Base-by-base conservation (phyloP, 2,797 vertebrate species). In the Myoxocephalus aenaeus region DNA sequence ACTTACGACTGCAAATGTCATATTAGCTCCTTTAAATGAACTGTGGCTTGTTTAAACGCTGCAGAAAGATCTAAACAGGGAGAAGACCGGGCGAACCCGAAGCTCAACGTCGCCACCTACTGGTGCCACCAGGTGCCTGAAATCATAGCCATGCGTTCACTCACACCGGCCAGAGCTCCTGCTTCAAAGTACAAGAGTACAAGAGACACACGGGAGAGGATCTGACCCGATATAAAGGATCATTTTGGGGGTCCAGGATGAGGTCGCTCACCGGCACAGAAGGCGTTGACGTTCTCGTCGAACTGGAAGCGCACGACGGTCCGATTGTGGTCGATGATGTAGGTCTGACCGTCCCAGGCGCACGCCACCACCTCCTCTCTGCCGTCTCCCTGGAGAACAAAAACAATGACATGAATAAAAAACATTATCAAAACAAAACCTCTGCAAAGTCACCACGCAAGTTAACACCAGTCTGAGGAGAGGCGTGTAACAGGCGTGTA, bases 281-380 rank as follows among this genome's bases (percentile, higher is more conserved):
- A 99, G 0, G 98, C 98, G 3, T 98, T 98, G 85, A 99, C 97
- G 3, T 99, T 99, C 92, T 99, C 98, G 29, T 99, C 98, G 3
- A 98, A 99, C 84, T 99, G 98, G 92, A 99, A 99, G 2, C 98
- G 96, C 69, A 98, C 97, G 0, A 99, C 98, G 0, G 95, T 96
- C 51, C 98, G 95, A 25, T 96, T 96, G 86, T 99, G 97, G 90
- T 99, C 98, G 0, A 99, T 99, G 85, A 99, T 98, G 80, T 99
- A 99, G 0, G 98, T 99, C 87, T 99, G 98, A n/a, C n/a, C n/a
- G n/a, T n/a, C n/a, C n/a, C n/a, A n/a, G n/a, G n/a, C n/a, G n/a
- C n/a, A n/a, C n/a, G n/a, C n/a, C n/a, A n/a, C n/a, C n/a, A n/a
- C n/a, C n/a, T n/a, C n/a, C n/a, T n/a, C n/a, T n/a, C n/a, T n/a